A percentile compares a stretch with the other conserved stretches of the same genome.
These are phyloP conservation scores for Exocentrus adspersus DNA, from an alignment of 2,888 invertebrate species.

Conservation along the genomic window DNA sequence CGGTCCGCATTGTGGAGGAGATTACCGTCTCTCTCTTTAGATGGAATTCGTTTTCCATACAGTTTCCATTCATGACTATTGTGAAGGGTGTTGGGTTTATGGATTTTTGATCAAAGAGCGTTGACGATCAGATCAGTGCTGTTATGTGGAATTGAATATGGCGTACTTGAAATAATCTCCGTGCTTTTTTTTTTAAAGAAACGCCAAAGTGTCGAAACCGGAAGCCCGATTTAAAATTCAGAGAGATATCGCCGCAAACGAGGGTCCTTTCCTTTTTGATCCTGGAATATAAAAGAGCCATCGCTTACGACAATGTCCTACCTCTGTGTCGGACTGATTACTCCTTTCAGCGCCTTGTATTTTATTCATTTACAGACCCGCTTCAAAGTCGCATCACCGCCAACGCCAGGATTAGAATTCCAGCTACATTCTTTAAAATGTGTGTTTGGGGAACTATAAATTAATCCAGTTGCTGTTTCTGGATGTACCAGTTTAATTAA, in stretches of 20 bases:
- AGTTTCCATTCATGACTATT: too few relatives aligned
- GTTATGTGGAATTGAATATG: too few relatives aligned
- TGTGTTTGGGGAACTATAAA: too few relatives aligned
- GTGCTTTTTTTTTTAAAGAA: not conserved
- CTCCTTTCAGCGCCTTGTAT: not conserved
- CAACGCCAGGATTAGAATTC: not conserved
- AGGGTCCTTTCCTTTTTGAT: not conserved
- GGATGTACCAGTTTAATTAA: too few relatives aligned
- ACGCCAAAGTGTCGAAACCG: not conserved
- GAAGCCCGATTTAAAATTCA: not conserved
- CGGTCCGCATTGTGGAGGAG: slow-evolving; percentile 31
- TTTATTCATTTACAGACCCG: not conserved
- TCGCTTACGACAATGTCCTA: not conserved
- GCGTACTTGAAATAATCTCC: too few relatives aligned
- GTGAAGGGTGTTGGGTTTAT: too few relatives aligned
- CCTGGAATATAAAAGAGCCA: not conserved
- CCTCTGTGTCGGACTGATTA: not conserved
- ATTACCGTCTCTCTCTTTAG: slow-evolving; percentile 30
- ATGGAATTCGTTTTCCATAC: too few relatives aligned
- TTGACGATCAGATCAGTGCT: too few relatives aligned
- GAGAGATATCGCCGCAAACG: not conserved
- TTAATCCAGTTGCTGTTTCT: too few relatives aligned
- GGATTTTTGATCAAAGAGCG: too few relatives aligned
- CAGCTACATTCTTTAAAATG: not conserved
- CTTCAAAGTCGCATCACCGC: not conserved